Evolutionary conservation across 2,888 invertebrate genomes (phyloP), one percentile per base, ranked within the genome.

Genomic region (Torymus texanus): DNA sequence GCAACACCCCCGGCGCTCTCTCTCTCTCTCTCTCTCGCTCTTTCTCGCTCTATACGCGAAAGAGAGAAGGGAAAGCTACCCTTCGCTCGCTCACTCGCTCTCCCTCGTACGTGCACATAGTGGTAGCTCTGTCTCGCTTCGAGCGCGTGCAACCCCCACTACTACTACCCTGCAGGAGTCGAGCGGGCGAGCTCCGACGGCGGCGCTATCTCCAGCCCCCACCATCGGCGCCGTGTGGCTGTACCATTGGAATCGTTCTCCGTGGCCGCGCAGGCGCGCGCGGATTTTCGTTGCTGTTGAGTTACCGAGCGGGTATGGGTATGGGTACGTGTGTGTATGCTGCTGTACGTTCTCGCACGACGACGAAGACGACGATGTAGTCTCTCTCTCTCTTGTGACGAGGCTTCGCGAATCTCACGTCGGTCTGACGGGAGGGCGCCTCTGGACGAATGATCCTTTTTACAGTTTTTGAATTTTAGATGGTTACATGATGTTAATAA

Each of bases 1-100:
- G 90, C 77, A 88, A 90, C 90, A 86, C 89, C 80, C 77, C 76
- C 74, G 58, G 18, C 55, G 73, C 51, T 24, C 77, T 72, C 84
- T 83, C 83, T 81, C 82, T 72, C 83, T 79, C 83, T 79, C 81
- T 83, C 62, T 71, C 76, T 29, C 53, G 68, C 80, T 77, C 79
- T 82, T 79, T 81, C 81, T 74, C 58, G 50, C 83, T 41, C 72
- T 80, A 81, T 80, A 81, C 74, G 82, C 83, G 79, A 79, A 75
- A 85, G 83, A 83, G 84, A 83, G 84, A 83, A 84, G 84, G 84
- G 81, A 80, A 80, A 75, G 78, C 82, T 75, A 73, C 83, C 84
- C 83, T 56, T 84, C 82, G 82, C 82, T 78, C 53, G 84, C 18
- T 82, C 84, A 61, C 59, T 74, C 74, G 50, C 62, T 55, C 76